Evolutionary conservation across 2,888 invertebrate genomes (phyloP).

Genomic region (Mesorhabditis sp.): DNA sequence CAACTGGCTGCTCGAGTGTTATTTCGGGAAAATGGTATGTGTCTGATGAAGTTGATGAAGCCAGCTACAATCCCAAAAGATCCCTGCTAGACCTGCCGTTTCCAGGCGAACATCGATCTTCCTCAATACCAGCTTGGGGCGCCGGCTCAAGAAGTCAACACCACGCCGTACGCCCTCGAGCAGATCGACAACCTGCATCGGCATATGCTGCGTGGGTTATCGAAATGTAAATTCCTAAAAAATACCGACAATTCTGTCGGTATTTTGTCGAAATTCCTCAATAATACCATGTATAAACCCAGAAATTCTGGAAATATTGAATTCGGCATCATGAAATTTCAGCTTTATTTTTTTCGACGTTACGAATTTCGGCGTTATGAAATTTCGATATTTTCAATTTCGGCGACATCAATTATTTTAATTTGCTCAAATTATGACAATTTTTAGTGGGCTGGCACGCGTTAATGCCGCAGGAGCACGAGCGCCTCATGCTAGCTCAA

Average conservation of each 20-base stretch:
- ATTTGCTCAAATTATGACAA: neutral
- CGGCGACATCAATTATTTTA: neutral
- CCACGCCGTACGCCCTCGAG: constrained; percentile 25
- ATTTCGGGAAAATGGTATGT: constrained; percentile 14
- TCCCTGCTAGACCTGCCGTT: neutral
- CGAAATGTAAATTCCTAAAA: neutral
- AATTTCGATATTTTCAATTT: neutral
- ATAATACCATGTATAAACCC: no score
- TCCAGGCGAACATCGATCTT: constrained; percentile 1
- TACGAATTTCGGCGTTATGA: no score
- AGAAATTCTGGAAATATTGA: no score
- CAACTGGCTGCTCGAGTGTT: constrained; percentile 45
- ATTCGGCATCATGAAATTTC: no score
- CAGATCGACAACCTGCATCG: constrained; percentile 16
- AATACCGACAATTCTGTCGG: no score
- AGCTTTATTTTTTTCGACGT: no score
- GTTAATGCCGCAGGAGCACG: constrained; percentile 29
- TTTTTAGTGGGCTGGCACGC: constrained; percentile 42
- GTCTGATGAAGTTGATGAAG: neutral
- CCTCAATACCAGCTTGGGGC: neutral
- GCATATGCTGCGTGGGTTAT: constrained; percentile 20
- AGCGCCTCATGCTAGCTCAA: constrained; percentile 22
- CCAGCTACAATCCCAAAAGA: no score
- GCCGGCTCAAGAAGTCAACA: constrained; percentile 14
- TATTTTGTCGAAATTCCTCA: no score